Evolutionary conservation across 2,797 vertebrate species (phyloP).

Genomic region (Enteromius unitaeniatus): DNA sequence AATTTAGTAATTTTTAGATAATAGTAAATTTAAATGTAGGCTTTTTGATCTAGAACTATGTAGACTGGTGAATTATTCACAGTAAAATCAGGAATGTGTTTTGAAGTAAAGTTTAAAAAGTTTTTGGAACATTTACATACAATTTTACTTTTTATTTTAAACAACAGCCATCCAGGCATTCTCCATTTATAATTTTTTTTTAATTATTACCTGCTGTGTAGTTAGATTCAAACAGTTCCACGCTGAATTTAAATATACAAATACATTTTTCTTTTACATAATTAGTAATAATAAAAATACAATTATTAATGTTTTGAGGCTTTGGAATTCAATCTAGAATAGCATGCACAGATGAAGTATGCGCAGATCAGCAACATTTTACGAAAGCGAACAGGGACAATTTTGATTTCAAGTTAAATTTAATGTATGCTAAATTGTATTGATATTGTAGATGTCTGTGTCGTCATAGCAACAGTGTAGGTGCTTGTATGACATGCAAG

Average conservation of each 20-base stretch:
- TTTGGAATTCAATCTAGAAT: background rate
- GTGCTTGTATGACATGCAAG: constrained; percentile 44
- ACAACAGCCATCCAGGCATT: background rate
- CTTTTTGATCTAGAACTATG: background rate
- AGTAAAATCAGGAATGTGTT: background rate
- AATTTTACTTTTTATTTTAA: background rate
- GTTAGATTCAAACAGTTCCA: background rate
- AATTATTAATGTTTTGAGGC: background rate
- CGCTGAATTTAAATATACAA: background rate
- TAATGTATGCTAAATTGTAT: constrained; percentile 17
- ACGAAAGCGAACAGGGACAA: background rate
- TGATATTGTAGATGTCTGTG: constrained; percentile 27
- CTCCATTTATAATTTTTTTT: background rate
- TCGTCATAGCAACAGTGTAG: constrained; percentile 36
- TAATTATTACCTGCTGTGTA: background rate
- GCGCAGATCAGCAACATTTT: background rate
- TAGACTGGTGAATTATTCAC: background rate
- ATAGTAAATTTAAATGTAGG: background rate
- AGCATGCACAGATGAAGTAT: background rate
- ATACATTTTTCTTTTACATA: background rate
- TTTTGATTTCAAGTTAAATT: constrained; percentile 18
- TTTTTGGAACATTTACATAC: background rate
- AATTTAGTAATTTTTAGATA: background rate
- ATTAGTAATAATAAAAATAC: background rate
- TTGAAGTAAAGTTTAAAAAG: background rate